Conservation (phyloP, 2,797 vertebrate species). For the Fratercula arctica region DNA sequence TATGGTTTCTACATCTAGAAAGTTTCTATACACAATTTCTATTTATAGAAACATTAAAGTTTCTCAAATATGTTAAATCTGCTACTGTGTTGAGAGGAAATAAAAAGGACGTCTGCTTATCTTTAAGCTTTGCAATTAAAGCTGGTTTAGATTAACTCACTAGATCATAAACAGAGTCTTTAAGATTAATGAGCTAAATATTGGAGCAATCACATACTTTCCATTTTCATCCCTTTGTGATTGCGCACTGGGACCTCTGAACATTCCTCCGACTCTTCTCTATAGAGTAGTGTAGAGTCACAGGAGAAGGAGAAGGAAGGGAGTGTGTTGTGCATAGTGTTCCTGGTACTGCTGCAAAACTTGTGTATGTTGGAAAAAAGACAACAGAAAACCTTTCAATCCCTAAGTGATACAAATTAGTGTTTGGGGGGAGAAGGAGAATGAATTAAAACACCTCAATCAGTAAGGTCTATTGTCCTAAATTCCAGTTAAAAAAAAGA, state of each 20-base stretch:
- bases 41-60: neutral
- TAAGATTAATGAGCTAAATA: constrained; percentile 37
- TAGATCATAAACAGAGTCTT: neutral
- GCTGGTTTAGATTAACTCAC: neutral
- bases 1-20: neutral
- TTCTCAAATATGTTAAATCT: neutral
- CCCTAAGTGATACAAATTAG: neutral
- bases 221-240: constrained; percentile 16
- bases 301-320: neutral
- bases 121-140: constrained; percentile 8
- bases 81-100: neutral
- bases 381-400: rapidly evolving
- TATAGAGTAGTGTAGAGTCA: neutral
- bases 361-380: neutral
- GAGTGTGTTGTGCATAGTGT: neutral
- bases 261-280: neutral
- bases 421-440: neutral
- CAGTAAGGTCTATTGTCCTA: neutral
- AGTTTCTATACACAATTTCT: neutral
- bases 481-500: constrained; percentile 13
- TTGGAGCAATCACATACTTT: constrained; percentile 38
- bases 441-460: neutral
- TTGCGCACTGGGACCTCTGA: neutral
- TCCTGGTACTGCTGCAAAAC: neutral
- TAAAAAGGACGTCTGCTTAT: neutral